These are phyloP conservation scores for Sinocyclocheilus maitianheensis DNA, from an alignment of 2,113 vertebrate species.

Conservation along the genomic window DNA sequence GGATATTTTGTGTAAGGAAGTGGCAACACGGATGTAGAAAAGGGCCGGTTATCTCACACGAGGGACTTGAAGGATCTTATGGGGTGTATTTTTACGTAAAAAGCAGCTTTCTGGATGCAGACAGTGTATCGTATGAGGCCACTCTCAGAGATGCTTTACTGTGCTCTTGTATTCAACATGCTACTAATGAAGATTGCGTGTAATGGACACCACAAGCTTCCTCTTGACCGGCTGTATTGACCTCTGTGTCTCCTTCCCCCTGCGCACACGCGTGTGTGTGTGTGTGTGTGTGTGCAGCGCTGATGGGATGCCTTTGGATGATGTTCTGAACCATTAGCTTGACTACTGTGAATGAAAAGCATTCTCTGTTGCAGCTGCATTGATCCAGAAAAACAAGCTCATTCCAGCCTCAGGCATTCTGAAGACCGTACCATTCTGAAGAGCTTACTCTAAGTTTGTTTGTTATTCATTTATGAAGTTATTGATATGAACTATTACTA, in stretches of 20 bases:
- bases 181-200: conserved; percentile 65
- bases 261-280: not conserved
- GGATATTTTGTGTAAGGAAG: conserved; percentile 57
- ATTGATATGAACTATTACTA: not conserved
- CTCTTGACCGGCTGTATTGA: conserved; percentile 58
- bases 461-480: not conserved
- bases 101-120: conserved; percentile 40
- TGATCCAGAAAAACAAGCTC: conserved; percentile 64
- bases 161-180: conserved; percentile 53
- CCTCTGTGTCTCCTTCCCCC: conserved; percentile 67
- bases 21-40: conserved; percentile 44
- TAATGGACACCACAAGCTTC: conserved; percentile 64
- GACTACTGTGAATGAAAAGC: conserved; percentile 61
- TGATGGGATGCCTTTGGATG: conserved; percentile 76
- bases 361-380: conserved; percentile 75
- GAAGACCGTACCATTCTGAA: not conserved
- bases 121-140: conserved; percentile 39
- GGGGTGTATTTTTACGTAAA: conserved; percentile 35
- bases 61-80: conserved; percentile 32
- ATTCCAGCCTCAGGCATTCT: conserved; percentile 38
- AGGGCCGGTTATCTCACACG: conserved; percentile 34
- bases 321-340: conserved; percentile 73
- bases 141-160: not conserved
- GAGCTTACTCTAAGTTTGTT: not conserved
- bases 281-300: conserved; percentile 53